These are phyloP conservation scores for Barnardius zonarius DNA, from an alignment of 2,113 vertebrate genomes.

Conservation along the genomic window DNA sequence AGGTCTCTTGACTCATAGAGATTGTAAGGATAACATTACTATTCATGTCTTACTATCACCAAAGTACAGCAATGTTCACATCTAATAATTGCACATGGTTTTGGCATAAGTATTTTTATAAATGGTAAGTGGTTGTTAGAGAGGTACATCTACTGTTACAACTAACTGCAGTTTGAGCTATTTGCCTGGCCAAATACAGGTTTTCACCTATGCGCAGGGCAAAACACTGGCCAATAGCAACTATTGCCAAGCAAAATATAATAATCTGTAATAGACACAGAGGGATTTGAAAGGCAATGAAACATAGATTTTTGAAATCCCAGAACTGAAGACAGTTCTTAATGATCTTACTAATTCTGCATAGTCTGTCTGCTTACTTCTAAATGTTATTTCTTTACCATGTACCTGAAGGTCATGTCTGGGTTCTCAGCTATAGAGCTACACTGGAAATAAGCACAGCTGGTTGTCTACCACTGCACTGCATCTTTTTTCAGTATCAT, in stretches of 20 bases:
- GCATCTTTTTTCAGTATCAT: not conserved
- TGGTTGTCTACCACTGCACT: not conserved
- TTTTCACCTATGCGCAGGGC: not conserved
- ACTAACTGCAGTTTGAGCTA: not conserved
- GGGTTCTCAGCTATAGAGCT: not conserved
- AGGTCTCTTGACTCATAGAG: not conserved
- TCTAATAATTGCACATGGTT: not conserved
- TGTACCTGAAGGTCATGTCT: not conserved
- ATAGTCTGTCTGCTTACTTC: not conserved
- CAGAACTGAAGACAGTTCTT: not conserved
- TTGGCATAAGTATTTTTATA: not conserved
- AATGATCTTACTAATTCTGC: not conserved
- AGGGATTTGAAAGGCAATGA: not conserved
- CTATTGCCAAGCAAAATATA: not conserved
- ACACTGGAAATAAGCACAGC: not conserved
- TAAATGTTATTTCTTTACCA: not conserved
- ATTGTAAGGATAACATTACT: not conserved
- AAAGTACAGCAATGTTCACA: not conserved
- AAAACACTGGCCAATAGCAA: not conserved
- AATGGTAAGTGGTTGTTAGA: not conserved
- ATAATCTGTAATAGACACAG: not conserved
- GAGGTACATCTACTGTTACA: not conserved
- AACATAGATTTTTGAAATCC: not conserved
- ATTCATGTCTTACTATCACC: not conserved
- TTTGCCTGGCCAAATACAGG: not conserved